phyloP scores from a whole-genome alignment of 2,113 vertebrate genomes.

The Erythrolamprus reginae region DNA sequence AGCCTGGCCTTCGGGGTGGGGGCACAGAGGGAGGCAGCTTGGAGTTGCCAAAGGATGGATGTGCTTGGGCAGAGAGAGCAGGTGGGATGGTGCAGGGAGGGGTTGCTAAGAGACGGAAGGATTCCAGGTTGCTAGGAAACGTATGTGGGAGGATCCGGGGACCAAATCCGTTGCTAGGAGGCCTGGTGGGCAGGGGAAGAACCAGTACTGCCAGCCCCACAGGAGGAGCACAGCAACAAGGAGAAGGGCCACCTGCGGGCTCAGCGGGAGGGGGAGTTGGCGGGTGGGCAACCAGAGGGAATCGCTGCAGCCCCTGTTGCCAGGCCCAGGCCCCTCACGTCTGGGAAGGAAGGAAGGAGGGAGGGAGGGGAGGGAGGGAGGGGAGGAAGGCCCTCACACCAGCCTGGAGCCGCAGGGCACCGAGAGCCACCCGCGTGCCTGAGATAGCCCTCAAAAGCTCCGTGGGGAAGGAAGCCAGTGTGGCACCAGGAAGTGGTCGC shows the following conservation, averaged over 20 bases:
- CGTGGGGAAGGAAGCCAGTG: background rate
- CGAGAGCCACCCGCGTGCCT: too few relatives aligned
- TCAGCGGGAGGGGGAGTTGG: background rate
- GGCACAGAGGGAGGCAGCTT: background rate
- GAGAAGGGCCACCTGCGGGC: background rate
- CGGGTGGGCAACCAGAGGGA: background rate
- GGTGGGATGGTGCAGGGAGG: background rate
- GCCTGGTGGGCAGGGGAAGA: background rate
- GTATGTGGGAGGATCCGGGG: background rate
- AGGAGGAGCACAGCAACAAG: background rate
- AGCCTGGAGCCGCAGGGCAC: background rate
- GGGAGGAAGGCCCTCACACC: background rate
- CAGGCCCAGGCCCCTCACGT: background rate
- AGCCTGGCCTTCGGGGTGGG: background rate
- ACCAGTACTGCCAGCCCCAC: background rate
- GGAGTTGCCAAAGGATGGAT: background rate
- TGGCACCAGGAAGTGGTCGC: background rate
- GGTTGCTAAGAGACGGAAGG: background rate
- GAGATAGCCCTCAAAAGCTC: too few relatives aligned
- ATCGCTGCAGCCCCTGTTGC: background rate
- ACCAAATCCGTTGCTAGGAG: background rate
- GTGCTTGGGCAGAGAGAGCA: background rate
- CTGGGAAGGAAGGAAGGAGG: background rate
- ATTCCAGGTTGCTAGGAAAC: slow-evolving; percentile 24
- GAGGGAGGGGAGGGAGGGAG: too few relatives aligned